Percentiles rank a stretch among this genome's conserved stretches.
phyloP scores from a whole-genome alignment of 2,888 invertebrate species.

The Phoronis australis region DNA sequence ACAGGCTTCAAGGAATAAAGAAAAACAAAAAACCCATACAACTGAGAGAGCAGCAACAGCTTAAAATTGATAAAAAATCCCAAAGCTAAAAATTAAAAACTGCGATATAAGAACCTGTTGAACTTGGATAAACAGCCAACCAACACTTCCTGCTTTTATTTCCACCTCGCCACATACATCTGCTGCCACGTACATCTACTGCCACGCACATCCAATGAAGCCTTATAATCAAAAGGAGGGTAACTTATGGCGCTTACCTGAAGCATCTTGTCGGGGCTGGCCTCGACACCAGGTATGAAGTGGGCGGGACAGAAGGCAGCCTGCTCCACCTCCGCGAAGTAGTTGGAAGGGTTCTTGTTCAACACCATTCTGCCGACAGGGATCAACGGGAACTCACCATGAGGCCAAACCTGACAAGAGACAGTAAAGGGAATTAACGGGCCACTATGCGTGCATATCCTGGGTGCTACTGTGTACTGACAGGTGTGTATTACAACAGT shows the following conservation, averaged over 20 bases:
- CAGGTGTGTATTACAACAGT: too few relatives aligned
- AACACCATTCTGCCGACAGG: slow-evolving; percentile 81
- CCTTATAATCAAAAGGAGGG: too few relatives aligned
- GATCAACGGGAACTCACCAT: slow-evolving; percentile 78
- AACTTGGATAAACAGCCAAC: neutral
- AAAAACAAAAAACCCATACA: too few relatives aligned
- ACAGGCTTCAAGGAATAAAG: too few relatives aligned
- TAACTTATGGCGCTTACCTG: slow-evolving; percentile 55
- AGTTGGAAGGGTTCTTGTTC: slow-evolving; percentile 84
- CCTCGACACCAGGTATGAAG: slow-evolving; percentile 85
- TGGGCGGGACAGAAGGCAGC: slow-evolving; percentile 86
- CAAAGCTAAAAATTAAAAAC: neutral
- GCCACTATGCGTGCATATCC: too few relatives aligned
- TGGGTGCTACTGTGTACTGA: too few relatives aligned
- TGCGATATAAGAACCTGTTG: neutral
- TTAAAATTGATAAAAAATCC: neutral
- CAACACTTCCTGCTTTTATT: neutral
- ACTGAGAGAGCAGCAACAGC: neutral
- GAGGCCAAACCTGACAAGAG: slow-evolving; percentile 69
- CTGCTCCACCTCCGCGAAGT: slow-evolving; percentile 91
- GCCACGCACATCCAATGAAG: too few relatives aligned
- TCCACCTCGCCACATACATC: too few relatives aligned
- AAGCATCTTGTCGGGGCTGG: slow-evolving; percentile 91
- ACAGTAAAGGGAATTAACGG: too few relatives aligned
- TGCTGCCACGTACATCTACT: too few relatives aligned